Percentiles rank a stretch among this genome's conserved stretches.
Evolutionary conservation across 2,888 invertebrate species (phyloP).

Genomic region (Melinaea menophilus): DNA sequence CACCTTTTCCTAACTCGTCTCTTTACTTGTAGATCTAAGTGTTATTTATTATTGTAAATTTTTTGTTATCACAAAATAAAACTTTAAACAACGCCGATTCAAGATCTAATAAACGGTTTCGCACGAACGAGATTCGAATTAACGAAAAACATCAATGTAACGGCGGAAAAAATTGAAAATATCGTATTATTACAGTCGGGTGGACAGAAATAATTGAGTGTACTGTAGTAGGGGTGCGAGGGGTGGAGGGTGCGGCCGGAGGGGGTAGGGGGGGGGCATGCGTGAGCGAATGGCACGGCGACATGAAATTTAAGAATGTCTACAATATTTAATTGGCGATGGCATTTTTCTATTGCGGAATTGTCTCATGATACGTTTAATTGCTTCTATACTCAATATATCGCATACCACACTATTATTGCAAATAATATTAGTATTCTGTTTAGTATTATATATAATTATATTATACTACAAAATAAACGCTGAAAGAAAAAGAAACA

Average conservation of each 20-base stretch:
- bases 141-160: slow-evolving; percentile 21
- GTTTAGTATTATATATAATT: too few species aligned
- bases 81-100: not conserved
- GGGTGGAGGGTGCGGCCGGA: slow-evolving; percentile 20
- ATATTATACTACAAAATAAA: too few species aligned
- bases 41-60: too few species aligned
- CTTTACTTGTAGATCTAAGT: too few species aligned
- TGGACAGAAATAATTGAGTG: slow-evolving; percentile 56
- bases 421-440: too few species aligned
- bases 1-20: too few species aligned
- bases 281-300: slow-evolving; percentile 20
- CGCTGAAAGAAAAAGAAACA: too few species aligned
- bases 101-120: slow-evolving; percentile 9
- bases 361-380: not conserved
- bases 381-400: too few species aligned
- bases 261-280: slow-evolving; percentile 27
- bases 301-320: slow-evolving; percentile 11
- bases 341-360: not conserved
- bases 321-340: slow-evolving; percentile 10
- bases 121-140: slow-evolving; percentile 12
- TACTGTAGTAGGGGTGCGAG: slow-evolving; percentile 30
- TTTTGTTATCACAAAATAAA: not conserved
- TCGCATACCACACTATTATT: too few species aligned
- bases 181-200: slow-evolving; percentile 48
- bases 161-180: slow-evolving; percentile 30